A percentile compares a stretch with the other conserved stretches of the same genome.
phyloP scores from a whole-genome alignment of 2,888 invertebrate species.

The Machimus atricapillus region DNA sequence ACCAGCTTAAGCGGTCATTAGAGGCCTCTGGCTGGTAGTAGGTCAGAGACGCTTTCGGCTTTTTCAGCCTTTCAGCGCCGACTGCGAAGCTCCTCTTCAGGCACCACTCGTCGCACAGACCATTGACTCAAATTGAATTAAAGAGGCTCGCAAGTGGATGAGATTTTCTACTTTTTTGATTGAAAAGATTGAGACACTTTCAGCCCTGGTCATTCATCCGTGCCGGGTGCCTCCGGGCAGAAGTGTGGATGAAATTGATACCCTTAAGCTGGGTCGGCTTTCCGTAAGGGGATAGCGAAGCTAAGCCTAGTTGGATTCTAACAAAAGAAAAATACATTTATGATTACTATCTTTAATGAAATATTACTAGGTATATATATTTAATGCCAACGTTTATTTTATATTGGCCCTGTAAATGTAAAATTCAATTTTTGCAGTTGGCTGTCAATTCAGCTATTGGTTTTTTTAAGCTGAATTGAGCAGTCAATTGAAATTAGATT shows the following conservation, averaged over 20 bases:
- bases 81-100: background rate
- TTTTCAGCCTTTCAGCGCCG: background rate
- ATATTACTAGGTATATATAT: background rate
- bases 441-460: background rate
- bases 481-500: background rate
- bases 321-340: background rate
- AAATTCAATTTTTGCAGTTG: background rate
- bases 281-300: background rate
- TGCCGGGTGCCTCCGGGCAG: background rate
- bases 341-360: background rate
- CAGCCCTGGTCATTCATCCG: background rate
- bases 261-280: background rate
- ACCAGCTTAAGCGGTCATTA: background rate
- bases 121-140: background rate
- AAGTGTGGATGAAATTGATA: background rate
- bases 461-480: background rate
- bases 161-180: slow-evolving; percentile 1
- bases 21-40: background rate
- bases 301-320: background rate
- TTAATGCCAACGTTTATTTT: background rate
- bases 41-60: background rate
- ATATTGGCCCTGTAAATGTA: too few species aligned
- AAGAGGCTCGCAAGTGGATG: background rate
- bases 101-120: background rate
- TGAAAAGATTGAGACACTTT: slow-evolving; percentile 6